Percentiles rank a stretch among this genome's conserved stretches.
These are phyloP conservation scores for Stenopsyche tienmushanensis DNA, from an alignment of 1,140 invertebrate species.

Conservation along the genomic window DNA sequence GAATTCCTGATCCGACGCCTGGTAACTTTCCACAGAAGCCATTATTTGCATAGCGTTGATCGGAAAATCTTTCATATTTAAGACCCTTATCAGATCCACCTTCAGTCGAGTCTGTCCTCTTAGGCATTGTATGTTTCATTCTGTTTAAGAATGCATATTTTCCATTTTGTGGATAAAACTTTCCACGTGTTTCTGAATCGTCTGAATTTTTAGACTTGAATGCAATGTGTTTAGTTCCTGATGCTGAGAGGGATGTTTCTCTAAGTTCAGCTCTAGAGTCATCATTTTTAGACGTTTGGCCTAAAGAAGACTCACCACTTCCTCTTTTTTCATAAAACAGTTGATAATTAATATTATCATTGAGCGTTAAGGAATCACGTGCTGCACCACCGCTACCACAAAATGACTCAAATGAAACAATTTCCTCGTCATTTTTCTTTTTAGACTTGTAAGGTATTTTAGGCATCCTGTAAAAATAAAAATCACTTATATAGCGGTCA, in stretches of 20 bases:
- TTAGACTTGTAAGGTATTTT: slow-evolving; percentile 55
- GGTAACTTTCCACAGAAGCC: slow-evolving; percentile 45
- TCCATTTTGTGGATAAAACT: slow-evolving; percentile 37
- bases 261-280: slow-evolving; percentile 45
- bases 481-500: too few relatives aligned
- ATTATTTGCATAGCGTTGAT: slow-evolving; percentile 43
- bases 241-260: slow-evolving; percentile 50
- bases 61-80: slow-evolving; percentile 53
- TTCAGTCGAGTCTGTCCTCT: slow-evolving; percentile 33
- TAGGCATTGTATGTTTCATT: slow-evolving; percentile 37
- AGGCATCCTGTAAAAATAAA: slow-evolving; percentile 46
- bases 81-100: slow-evolving; percentile 34
- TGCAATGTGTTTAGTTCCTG: slow-evolving; percentile 39
- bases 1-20: slow-evolving; percentile 46
- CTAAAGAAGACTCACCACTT: slow-evolving; percentile 47
- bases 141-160: slow-evolving; percentile 39
- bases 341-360: slow-evolving; percentile 56
- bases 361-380: slow-evolving; percentile 54
- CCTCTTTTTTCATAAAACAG: slow-evolving; percentile 51
- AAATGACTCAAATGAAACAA: slow-evolving; percentile 60
- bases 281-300: slow-evolving; percentile 48
- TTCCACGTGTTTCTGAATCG: slow-evolving; percentile 46
- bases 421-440: slow-evolving; percentile 53
- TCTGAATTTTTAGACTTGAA: slow-evolving; percentile 31
- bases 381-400: slow-evolving; percentile 49